phyloP scores from a whole-genome alignment of 1,140 invertebrate species.

The Drosophila littoralis region DNA sequence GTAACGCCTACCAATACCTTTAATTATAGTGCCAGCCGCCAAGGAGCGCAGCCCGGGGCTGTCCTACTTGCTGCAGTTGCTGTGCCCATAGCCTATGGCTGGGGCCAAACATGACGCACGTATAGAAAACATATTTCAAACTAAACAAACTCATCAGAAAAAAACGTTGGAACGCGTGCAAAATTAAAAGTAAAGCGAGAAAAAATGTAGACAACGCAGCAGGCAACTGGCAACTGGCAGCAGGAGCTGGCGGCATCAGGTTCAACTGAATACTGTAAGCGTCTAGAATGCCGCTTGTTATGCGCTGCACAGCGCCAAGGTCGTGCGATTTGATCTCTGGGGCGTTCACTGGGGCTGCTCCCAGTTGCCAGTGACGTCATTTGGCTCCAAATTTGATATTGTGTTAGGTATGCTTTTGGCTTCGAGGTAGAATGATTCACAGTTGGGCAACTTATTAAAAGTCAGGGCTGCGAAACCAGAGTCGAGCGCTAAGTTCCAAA shows the following conservation, averaged over 20 bases:
- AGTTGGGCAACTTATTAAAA: not conserved
- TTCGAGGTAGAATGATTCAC: not conserved
- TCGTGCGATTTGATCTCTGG: conserved; percentile 58
- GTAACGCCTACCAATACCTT: conserved; percentile 81
- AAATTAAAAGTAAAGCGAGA: conserved; percentile 80
- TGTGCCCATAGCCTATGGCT: not conserved
- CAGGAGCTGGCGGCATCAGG: conserved; percentile 23
- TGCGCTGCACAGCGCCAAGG: conserved; percentile 54
- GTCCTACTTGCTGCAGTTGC: conserved; percentile 9
- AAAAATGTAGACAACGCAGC: conserved; percentile 63
- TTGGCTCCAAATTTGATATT: conserved; percentile 6
- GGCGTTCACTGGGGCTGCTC: conserved; percentile 45
- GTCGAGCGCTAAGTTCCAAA: too few relatives aligned
- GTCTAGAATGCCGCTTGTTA: conserved; percentile 47
- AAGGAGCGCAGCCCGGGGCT: conserved; percentile 45
- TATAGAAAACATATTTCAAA: conserved; percentile 83
- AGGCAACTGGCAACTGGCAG: conserved; percentile 26
- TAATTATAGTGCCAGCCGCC: conserved; percentile 73
- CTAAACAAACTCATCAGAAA: conserved; percentile 81
- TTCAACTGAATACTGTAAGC: conserved; percentile 19
- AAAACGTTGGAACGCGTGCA: conserved; percentile 68
- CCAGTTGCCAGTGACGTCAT: conserved; percentile 10
- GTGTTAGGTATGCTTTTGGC: not conserved
- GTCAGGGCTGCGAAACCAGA: too few relatives aligned
- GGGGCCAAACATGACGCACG: conserved; percentile 74